phyloP scores from a whole-genome alignment of 1,140 invertebrate species.

The Colletes latitarsis region DNA sequence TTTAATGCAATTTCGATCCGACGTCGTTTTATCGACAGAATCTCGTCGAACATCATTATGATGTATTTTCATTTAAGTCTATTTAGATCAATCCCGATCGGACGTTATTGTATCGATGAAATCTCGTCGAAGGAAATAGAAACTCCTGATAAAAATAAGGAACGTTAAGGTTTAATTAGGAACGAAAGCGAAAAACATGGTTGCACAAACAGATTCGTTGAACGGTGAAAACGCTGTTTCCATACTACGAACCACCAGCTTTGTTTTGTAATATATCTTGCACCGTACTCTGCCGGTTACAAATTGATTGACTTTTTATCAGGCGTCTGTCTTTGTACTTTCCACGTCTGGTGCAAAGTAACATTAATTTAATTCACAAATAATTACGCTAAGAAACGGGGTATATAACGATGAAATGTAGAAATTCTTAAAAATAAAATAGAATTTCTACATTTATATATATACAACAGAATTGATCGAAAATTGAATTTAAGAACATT shows the following conservation, averaged over 20 bases:
- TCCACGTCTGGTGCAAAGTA: not conserved
- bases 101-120: not conserved
- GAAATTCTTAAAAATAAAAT: too few relatives aligned
- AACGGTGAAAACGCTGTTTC: conserved; percentile 37
- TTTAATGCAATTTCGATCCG: too few relatives aligned
- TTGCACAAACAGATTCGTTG: conserved; percentile 34
- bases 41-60: not conserved
- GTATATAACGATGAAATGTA: too few relatives aligned
- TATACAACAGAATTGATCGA: too few relatives aligned
- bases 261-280: conserved; percentile 29
- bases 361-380: not conserved
- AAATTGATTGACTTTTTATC: conserved; percentile 45
- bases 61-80: not conserved
- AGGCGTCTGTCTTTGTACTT: not conserved
- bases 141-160: not conserved
- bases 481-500: too few relatives aligned
- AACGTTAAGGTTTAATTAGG: not conserved
- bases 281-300: not conserved
- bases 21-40: not conserved
- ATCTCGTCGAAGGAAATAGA: not conserved
- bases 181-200: conserved; percentile 24
- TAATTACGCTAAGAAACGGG: not conserved
- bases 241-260: not conserved
- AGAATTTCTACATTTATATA: too few relatives aligned
- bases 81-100: too few relatives aligned